phyloP scores from a whole-genome alignment of 1,140 invertebrate genomes.

The Diuraphis noxia region DNA sequence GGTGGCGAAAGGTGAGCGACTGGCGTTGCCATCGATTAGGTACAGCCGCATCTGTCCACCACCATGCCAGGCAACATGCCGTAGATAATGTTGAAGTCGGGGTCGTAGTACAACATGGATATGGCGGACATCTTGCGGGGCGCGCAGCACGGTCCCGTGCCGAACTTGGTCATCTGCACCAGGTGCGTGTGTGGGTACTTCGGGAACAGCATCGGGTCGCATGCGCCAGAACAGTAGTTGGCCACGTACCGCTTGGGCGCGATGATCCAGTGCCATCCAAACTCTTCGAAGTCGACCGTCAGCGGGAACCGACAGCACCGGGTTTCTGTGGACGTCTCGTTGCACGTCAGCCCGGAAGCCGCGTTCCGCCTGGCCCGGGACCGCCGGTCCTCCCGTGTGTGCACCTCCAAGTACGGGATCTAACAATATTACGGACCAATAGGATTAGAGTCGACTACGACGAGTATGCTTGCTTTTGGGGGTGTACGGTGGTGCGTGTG shows the following conservation, averaged over 20 bases:
- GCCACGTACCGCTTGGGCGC: conserved; percentile 94
- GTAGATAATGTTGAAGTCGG: conserved; percentile 83
- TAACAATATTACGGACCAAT: conserved; percentile 61
- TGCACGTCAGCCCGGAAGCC: conserved; percentile 70
- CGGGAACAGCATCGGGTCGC: conserved; percentile 71
- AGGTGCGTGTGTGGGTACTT: conserved; percentile 90
- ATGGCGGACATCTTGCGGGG: conserved; percentile 86
- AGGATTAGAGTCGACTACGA: not conserved
- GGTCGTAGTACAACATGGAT: conserved; percentile 90
- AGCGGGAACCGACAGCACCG: conserved; percentile 90
- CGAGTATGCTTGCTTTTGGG: not conserved
- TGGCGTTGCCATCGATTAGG: not conserved
- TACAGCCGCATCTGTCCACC: conserved; percentile 86
- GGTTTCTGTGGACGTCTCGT: conserved; percentile 75
- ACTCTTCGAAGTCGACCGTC: conserved; percentile 95
- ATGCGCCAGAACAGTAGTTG: conserved; percentile 95
- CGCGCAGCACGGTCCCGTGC: conserved; percentile 84
- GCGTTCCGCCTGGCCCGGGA: conserved; percentile 63
- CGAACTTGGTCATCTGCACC: conserved; percentile 70
- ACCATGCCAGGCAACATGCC: conserved; percentile 90
- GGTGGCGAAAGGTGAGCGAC: too few species aligned
- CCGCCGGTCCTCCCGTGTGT: conserved; percentile 68
- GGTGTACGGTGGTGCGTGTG: not conserved
- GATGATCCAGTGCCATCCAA: conserved; percentile 98
- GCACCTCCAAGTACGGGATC: conserved; percentile 81